Conservation (phyloP, 1,140 invertebrate genomes). For the Bombus superbus region DNA sequence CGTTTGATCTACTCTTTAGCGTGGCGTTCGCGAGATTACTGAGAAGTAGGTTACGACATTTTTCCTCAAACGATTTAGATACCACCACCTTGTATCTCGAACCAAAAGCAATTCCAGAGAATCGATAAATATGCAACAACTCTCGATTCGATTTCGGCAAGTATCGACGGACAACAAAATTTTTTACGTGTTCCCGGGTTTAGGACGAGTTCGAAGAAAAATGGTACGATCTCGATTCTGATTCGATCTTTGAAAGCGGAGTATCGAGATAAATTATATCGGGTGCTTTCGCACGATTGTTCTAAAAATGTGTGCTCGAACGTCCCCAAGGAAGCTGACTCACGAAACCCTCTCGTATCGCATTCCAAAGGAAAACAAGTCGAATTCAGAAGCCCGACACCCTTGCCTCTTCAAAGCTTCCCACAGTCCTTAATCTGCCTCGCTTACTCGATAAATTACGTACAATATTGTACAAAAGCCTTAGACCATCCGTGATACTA, state of each 20-base stretch:
- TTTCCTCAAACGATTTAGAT: not conserved
- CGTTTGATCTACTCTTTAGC: not conserved
- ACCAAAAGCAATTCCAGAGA: not conserved
- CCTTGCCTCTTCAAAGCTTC: not conserved
- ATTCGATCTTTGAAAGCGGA: not conserved
- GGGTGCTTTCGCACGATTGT: not conserved
- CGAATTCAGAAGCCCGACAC: not conserved
- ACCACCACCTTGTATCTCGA: not conserved
- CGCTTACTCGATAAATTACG: not conserved
- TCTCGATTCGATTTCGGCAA: too few species aligned
- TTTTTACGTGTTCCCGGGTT: too few species aligned
- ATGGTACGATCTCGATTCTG: too few species aligned
- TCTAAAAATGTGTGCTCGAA: not conserved
- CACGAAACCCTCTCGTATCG: not conserved
- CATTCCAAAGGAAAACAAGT: slow-evolving; percentile 23
- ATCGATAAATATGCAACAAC: too few species aligned
- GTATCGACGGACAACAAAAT: too few species aligned
- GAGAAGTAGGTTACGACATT: not conserved
- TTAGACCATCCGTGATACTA: not conserved
- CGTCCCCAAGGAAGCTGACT: not conserved
- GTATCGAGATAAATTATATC: not conserved
- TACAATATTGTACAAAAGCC: not conserved
- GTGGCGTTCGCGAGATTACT: not conserved
- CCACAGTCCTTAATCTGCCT: not conserved
- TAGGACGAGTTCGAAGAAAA: rapidly evolving